Percentiles rank a stretch among this genome's conserved stretches.
These are phyloP conservation scores for Leucophora obtusa DNA, from an alignment of 2,888 invertebrate species.

Conservation along the genomic window DNA sequence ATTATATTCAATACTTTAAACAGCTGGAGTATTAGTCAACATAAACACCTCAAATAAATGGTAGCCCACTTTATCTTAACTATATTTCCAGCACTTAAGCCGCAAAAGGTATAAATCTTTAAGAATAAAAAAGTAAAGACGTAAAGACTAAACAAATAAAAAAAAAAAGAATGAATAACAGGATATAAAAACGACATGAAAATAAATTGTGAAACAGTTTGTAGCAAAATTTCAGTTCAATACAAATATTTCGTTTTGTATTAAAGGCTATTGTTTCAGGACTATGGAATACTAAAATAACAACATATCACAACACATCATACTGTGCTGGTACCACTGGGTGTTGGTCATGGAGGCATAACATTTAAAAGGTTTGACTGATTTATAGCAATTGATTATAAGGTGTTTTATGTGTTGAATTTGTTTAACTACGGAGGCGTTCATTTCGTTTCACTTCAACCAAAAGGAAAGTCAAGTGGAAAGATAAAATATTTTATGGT, in stretches of 20 bases:
- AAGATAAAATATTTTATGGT: not conserved
- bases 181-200: not conserved
- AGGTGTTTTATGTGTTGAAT: constrained; percentile 14
- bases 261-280: not conserved
- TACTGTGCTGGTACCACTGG: not conserved
- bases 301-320: not conserved
- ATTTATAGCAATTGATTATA: constrained; percentile 18
- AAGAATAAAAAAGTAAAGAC: not conserved
- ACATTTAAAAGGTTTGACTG: constrained; percentile 23
- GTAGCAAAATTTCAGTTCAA: not conserved
- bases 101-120: not conserved
- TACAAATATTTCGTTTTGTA: not conserved
- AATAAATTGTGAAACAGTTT: not conserved
- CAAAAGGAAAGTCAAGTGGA: constrained; percentile 9
- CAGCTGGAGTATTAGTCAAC: not conserved
- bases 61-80: constrained; percentile 6
- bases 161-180: not conserved
- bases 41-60: constrained; percentile 8
- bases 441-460: not conserved
- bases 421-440: not conserved
- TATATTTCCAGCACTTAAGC: not conserved
- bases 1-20: not conserved
- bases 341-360: not conserved
- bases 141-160: not conserved
- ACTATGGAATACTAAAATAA: not conserved